phyloP scores from a whole-genome alignment of 2,888 invertebrate species.

The Yponomeuta sedellus region DNA sequence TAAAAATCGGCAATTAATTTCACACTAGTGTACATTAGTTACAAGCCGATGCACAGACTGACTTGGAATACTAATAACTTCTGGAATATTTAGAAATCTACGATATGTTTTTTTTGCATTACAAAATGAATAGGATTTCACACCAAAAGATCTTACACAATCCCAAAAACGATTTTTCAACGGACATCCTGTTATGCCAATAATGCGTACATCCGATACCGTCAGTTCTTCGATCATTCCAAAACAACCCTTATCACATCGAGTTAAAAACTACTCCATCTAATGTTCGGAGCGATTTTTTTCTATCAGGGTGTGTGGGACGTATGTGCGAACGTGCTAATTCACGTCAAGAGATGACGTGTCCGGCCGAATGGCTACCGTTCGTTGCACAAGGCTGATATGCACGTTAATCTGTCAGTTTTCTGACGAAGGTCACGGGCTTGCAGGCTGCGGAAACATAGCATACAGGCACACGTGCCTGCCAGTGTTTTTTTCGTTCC shows the following conservation, averaged over 20 bases:
- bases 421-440: slow-evolving; percentile 66
- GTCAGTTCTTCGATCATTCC: background rate
- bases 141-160: background rate
- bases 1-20: too few species aligned
- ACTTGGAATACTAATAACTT: too few species aligned
- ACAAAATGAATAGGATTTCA: background rate
- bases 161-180: slow-evolving; percentile 9
- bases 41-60: too few species aligned
- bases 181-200: slow-evolving; percentile 16
- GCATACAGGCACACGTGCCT: slow-evolving; percentile 37
- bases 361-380: slow-evolving; percentile 35
- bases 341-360: slow-evolving; percentile 29
- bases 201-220: slow-evolving; percentile 21
- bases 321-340: slow-evolving; percentile 2
- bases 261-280: background rate
- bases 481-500: slow-evolving; percentile 30
- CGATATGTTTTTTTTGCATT: too few species aligned
- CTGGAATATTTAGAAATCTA: too few species aligned
- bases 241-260: background rate
- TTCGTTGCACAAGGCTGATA: slow-evolving; percentile 58
- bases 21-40: too few species aligned
- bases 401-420: slow-evolving; percentile 59
- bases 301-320: background rate
- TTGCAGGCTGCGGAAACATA: slow-evolving; percentile 23
- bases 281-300: background rate